Percentiles rank a stretch among this genome's conserved stretches.
These are phyloP conservation scores for Crotalus viridis DNA, from an alignment of 2,113 vertebrate genomes.

Conservation along the genomic window DNA sequence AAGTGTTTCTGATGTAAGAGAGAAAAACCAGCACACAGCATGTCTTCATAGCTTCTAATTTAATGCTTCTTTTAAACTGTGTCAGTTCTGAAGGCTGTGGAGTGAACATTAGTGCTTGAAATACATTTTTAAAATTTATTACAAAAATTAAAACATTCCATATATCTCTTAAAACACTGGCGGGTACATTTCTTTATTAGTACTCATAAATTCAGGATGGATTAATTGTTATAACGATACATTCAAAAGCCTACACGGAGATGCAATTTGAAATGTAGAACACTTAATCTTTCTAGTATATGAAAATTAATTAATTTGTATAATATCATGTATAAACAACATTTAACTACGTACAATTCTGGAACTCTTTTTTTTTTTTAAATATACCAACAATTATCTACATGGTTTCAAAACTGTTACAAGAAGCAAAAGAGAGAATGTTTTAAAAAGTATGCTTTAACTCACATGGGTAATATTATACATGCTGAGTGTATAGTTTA, in stretches of 20 bases:
- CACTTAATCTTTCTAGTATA: conserved; percentile 6
- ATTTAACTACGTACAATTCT: conserved; percentile 17
- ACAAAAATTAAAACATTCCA: conserved; percentile 41
- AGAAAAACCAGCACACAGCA: background rate
- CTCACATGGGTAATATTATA: background rate
- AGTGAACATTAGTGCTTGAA: conserved; percentile 31
- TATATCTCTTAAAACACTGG: conserved; percentile 23
- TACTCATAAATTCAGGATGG: conserved; percentile 5
- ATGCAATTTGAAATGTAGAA: conserved; percentile 27
- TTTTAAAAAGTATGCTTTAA: background rate
- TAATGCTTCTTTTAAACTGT: conserved; percentile 8
- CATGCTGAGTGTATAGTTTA: background rate
- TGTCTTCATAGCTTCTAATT: conserved; percentile 9
- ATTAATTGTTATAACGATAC: conserved; percentile 39
- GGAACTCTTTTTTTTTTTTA: background rate
- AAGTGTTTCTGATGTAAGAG: background rate
- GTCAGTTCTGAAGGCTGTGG: background rate
- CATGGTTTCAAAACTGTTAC: background rate
- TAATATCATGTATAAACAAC: background rate
- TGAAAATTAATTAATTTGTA: background rate
- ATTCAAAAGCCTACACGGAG: conserved; percentile 26
- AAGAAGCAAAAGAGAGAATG: background rate
- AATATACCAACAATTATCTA: background rate
- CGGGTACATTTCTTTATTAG: conserved; percentile 15
- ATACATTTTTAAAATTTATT: conserved; percentile 30